Evolutionary conservation across 2,888 invertebrate species (phyloP), one percentile per base, ranked within the genome.

Genomic region (Machimus atricapillus): DNA sequence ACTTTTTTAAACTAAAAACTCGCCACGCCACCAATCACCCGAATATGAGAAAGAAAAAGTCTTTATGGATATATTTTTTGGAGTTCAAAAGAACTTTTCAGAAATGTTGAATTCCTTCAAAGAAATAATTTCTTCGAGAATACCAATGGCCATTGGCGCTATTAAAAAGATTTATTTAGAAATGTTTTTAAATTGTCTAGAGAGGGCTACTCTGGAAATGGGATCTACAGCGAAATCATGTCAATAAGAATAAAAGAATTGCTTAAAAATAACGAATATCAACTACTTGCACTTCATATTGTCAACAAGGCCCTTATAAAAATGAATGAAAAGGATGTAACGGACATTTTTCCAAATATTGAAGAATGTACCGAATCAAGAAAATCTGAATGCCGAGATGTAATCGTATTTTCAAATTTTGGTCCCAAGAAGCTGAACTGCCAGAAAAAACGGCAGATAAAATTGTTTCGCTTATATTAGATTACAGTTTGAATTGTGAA

Each of bases 401-500:
- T 91, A 14, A 93, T 37, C 91, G 92, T 74, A 91, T 95, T 14
- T 91, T 93, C 34, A 91, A 93, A 77, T 95, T 95, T 91, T 96
- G 95, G 95, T 93, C 92, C 6, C 92, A 93, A 79, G 93, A 93
- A 85, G 91, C 92, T 0, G 91, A 92, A 12, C 90, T 95, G 12
- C 93, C 94, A 0, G 19, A 56, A 16, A 88, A 88, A 12, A 90
- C 90, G 0, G 91, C 91, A 7, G 93, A 93, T 3, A 93, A 95
- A 86, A 92, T 96, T 76, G 89, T 94, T 4, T 93, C 93, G 85
- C 92, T 95, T 87, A 90, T 96, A 85, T 92, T 93, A 23, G 92
- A 93, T 52, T 95, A 95, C 90, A 93, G 93, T 34, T 91, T 93
- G 0, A 92, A 92, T 34, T 93, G 93, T 1, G 95, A 95, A 90